Percentiles rank a stretch among this genome's conserved stretches.
Conservation (phyloP, 2,888 invertebrate genomes). For the Eupsilia transversa region DNA sequence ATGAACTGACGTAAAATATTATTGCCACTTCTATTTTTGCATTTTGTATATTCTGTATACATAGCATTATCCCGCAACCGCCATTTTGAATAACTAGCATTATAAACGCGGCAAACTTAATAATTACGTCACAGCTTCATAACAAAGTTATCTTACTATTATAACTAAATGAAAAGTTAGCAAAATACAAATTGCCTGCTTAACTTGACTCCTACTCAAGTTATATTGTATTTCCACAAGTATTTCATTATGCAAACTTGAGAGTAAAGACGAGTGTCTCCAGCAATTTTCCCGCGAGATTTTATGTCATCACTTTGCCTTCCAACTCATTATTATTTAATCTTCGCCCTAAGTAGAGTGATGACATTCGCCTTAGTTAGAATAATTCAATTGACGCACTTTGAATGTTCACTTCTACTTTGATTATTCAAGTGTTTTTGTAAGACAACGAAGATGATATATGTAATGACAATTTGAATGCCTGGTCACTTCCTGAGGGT, state of each 20-base stretch:
- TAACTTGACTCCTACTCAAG: constrained; percentile 71
- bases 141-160: constrained; percentile 62
- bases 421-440: constrained; percentile 51
- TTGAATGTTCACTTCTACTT: constrained; percentile 55
- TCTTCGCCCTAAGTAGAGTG: constrained; percentile 63
- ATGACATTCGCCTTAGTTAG: constrained; percentile 56
- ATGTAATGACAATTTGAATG: constrained; percentile 10
- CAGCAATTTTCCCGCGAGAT: constrained; percentile 73
- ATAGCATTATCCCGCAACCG: neutral
- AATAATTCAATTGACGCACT: constrained; percentile 62
- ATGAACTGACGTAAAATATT: neutral
- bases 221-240: constrained; percentile 75
- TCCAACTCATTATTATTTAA: constrained; percentile 77
- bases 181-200: constrained; percentile 79
- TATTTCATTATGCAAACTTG: constrained; percentile 82
- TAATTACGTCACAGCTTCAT: constrained; percentile 49
- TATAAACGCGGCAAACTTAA: constrained; percentile 31
- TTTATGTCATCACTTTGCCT: constrained; percentile 78
- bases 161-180: constrained; percentile 72
- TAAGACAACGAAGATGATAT: constrained; percentile 1
- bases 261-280: constrained; percentile 76
- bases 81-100: constrained; percentile 29
- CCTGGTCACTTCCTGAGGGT: neutral
- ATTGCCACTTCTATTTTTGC: neutral
- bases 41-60: neutral